Conservation (phyloP, 1,140 invertebrate species). For the Apis dorsata region DNA sequence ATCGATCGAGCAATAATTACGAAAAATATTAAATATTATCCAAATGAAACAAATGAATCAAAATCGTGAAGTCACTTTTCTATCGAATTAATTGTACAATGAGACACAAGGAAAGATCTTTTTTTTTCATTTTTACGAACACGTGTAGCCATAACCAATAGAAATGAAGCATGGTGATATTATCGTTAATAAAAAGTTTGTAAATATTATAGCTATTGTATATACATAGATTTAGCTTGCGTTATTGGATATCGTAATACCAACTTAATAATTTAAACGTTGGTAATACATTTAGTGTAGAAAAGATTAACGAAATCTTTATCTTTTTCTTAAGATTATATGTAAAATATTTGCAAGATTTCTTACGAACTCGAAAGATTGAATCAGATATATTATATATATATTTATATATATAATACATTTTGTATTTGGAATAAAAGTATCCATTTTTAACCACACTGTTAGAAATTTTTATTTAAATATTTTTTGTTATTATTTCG, state of each 20-base stretch:
- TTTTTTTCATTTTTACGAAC: neutral
- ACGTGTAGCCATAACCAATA: slow-evolving; percentile 50
- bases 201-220: slow-evolving; percentile 60
- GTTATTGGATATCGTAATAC: slow-evolving; percentile 20
- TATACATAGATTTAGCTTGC: slow-evolving; percentile 47
- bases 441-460: slow-evolving; percentile 50
- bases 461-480: slow-evolving; percentile 44
- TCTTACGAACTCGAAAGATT: neutral
- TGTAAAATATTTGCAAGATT: neutral
- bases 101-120: neutral
- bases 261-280: slow-evolving; percentile 44
- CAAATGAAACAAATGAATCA: neutral
- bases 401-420: slow-evolving; percentile 10
- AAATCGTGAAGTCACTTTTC: neutral
- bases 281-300: neutral
- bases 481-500: slow-evolving; percentile 28
- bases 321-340: neutral
- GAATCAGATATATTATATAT: neutral
- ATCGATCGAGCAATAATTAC: neutral
- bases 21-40: too few relatives aligned
- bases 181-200: slow-evolving; percentile 57
- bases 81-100: neutral
- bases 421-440: slow-evolving; percentile 58
- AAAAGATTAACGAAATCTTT: slow-evolving; percentile 7
- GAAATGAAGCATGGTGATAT: slow-evolving; percentile 60